A percentile compares a stretch with the other conserved stretches of the same genome.
phyloP scores from a whole-genome alignment of 2,113 vertebrate species.

The Cnemophilus loriae region DNA sequence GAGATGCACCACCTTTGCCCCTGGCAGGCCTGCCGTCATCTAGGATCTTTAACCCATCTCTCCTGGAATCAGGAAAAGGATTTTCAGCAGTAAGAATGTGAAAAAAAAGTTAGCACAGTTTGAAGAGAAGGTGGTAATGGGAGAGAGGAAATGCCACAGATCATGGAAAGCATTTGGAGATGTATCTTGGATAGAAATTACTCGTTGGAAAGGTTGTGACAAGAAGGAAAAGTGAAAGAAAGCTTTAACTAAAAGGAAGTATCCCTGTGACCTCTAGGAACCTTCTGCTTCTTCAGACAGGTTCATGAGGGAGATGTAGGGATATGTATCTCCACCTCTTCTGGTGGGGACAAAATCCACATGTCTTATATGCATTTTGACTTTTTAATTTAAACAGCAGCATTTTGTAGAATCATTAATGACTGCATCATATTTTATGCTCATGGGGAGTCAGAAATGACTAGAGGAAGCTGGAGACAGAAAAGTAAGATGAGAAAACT shows the following conservation, averaged over 20 bases:
- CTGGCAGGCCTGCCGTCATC: neutral
- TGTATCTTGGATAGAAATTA: neutral
- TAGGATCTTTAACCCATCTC: neutral
- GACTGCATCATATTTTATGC: neutral
- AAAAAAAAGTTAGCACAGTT: neutral
- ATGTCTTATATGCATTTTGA: neutral
- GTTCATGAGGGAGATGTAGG: neutral
- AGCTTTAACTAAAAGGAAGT: neutral
- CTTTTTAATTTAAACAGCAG: neutral
- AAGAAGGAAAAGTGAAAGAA: neutral
- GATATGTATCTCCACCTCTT: neutral
- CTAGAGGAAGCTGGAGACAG: neutral
- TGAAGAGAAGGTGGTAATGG: neutral
- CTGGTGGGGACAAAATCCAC: neutral
- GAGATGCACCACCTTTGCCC: neutral
- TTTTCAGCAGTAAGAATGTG: neutral
- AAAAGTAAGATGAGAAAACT: neutral
- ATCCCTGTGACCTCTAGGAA: neutral
- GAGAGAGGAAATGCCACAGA: neutral
- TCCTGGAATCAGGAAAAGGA: neutral
- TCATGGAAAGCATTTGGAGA: neutral
- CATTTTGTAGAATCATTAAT: neutral
- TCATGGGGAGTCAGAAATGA: neutral
- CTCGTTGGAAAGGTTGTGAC: neutral
- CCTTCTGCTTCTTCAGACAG: neutral